Evolutionary conservation across 2,888 invertebrate genomes (phyloP), one percentile per base, ranked within the genome.

Genomic region (Blera fallax): DNA sequence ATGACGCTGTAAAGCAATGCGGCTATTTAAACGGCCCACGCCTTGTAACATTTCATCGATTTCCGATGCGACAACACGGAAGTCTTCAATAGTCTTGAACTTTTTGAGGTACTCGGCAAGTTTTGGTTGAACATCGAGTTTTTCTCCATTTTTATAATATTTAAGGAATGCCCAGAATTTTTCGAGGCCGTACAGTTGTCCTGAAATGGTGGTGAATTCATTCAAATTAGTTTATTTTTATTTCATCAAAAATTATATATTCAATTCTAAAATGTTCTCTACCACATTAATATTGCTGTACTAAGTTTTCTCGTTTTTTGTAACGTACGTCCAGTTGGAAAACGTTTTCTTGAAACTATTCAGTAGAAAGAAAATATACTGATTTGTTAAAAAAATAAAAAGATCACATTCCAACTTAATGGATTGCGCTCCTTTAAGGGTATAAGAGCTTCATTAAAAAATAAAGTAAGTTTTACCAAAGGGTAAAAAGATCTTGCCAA

Each of bases 81-180:
- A 98, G 93, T 98, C 98, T 93, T 98, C 97, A 89, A 98, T 96
- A 87, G 94, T 97, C 90, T 97, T 96, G 92, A 97, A 98, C 90
- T 95, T 95, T 77, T 94, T 93, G 74, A 98, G 93, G 90, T 95
- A 95, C 70, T 95, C 95, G 83, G 94, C 93, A 50, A 98, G 93
- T 89, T 94, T 95, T 0, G 95, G 93, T 87, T 96, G 95, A 40
- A 97, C 96, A 83, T 95, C 94, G 58, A 97, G 93, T 84, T 95
- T 95, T 24, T 93, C 93, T 34, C 96, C 95, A 90, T 97, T 95
- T 91, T 96, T 97, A 93, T 97, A 98, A 93, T 99, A 99, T 93
- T 99, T 99, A 78, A 98, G 93, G 94, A 99, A 99, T 56, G 99
- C 99, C 98, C 99, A 99, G 93, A 99, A 99, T 92, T 99, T 99